Evolutionary conservation across 2,797 vertebrate species (phyloP).

Genomic region (Anas flavirostris): DNA sequence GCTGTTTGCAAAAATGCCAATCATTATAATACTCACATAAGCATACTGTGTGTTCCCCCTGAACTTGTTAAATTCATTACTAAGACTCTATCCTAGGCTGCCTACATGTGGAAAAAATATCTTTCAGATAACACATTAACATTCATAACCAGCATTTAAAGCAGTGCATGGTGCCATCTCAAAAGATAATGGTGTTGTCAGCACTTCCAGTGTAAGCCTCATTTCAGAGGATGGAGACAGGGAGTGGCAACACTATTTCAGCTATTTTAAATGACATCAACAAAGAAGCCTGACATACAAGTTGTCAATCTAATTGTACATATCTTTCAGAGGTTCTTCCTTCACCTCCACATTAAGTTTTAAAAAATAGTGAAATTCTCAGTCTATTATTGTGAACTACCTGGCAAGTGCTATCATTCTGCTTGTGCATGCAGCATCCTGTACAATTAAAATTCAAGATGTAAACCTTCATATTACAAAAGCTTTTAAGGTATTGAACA

Average conservation of each 20-base stretch:
- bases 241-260: background rate
- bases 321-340: background rate
- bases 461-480: slow-evolving; percentile 3
- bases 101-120: slow-evolving; percentile 54
- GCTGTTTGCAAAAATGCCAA: slow-evolving; percentile 62
- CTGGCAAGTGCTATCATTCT: background rate
- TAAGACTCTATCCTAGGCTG: slow-evolving; percentile 20
- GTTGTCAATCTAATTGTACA: slow-evolving; percentile 1
- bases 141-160: slow-evolving; percentile 64
- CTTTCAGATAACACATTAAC: slow-evolving; percentile 55
- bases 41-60: background rate
- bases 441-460: background rate
- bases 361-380: background rate
- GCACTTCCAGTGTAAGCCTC: background rate
- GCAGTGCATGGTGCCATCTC: slow-evolving; percentile 19
- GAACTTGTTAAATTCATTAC: slow-evolving; percentile 49
- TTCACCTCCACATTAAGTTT: background rate
- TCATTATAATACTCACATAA: slow-evolving; percentile 61
- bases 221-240: background rate
- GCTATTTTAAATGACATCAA: background rate
- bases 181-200: slow-evolving; percentile 47
- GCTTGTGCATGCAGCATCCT: background rate
- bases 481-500: background rate
- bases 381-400: background rate
- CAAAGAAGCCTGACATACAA: background rate